Percentiles rank a stretch among this genome's conserved stretches.
Conservation (phyloP, 2,797 vertebrate genomes). For the Balearica regulorum region DNA sequence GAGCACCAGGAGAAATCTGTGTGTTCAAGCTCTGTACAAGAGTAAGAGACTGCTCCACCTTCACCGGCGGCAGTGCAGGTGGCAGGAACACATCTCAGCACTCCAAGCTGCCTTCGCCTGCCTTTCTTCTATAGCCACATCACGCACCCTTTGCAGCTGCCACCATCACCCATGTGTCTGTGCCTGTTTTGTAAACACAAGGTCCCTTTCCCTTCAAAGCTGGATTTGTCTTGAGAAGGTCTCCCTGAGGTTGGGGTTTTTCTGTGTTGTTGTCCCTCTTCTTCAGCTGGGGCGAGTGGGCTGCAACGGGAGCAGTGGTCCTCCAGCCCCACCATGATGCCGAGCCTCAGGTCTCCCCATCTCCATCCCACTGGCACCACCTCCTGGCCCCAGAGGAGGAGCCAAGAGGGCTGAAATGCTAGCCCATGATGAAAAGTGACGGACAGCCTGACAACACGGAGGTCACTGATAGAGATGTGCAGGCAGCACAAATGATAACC, state of each 20-base stretch:
- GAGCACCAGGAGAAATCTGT: not conserved
- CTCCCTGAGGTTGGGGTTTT: not conserved
- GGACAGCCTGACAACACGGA: not conserved
- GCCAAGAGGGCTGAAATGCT: not conserved
- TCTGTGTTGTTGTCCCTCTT: not conserved
- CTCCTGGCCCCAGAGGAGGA: not conserved
- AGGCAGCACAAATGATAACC: not conserved
- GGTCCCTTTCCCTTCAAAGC: not conserved
- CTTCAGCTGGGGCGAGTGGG: not conserved
- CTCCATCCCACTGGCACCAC: not conserved
- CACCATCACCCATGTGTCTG: not conserved
- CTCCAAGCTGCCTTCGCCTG: not conserved
- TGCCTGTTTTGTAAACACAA: not conserved
- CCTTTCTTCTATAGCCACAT: not conserved
- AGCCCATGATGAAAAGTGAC: not conserved
- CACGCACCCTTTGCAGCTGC: not conserved
- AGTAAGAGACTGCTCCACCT: not conserved
- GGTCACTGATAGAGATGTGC: not conserved
- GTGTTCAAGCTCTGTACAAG: not conserved
- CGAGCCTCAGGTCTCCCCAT: fast-evolving
- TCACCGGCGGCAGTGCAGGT: not conserved
- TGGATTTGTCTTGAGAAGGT: not conserved
- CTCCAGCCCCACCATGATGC: fast-evolving
- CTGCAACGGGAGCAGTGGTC: fast-evolving
- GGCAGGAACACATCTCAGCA: not conserved